A percentile compares a stretch with the other conserved stretches of the same genome.
These are phyloP conservation scores for Hybognathus amarus DNA, from an alignment of 2,797 vertebrate genomes.

Conservation along the genomic window DNA sequence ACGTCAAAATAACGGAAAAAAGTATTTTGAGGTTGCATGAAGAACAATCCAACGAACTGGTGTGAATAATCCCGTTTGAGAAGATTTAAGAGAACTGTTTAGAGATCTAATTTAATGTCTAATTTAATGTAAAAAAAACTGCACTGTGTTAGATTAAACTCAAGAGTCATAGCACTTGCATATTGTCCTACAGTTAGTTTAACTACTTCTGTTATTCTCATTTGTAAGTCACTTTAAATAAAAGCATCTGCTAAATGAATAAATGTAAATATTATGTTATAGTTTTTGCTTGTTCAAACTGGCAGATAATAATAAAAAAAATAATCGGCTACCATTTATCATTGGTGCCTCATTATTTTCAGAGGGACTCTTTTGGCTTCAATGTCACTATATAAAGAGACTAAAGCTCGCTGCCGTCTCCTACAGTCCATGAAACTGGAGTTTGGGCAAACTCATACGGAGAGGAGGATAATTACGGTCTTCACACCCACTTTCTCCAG, in stretches of 20 bases:
- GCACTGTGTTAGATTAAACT: too few relatives aligned
- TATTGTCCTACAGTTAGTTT: too few relatives aligned
- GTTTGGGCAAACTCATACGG: constrained; percentile 48
- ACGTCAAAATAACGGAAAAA: not conserved
- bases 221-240: too few relatives aligned
- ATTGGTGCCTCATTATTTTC: not conserved
- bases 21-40: too few relatives aligned
- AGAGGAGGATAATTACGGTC: constrained; percentile 71
- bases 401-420: not conserved
- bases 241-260: too few relatives aligned
- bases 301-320: too few relatives aligned
- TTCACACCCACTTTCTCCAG: constrained; percentile 72
- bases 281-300: not conserved
- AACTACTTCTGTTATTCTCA: too few relatives aligned
- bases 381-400: not conserved
- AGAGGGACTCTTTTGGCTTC: not conserved
- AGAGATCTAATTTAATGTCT: not conserved
- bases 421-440: constrained; percentile 19
- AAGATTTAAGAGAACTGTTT: not conserved
- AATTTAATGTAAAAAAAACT: too few relatives aligned
- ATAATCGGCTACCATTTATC: not conserved
- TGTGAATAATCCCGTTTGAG: not conserved
- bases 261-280: too few relatives aligned
- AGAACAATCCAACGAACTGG: not conserved
- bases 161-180: too few relatives aligned